A percentile compares a stretch with the other conserved stretches of the same genome.
These are phyloP conservation scores for Beris morrisii DNA, from an alignment of 2,888 invertebrate genomes.

Conservation along the genomic window DNA sequence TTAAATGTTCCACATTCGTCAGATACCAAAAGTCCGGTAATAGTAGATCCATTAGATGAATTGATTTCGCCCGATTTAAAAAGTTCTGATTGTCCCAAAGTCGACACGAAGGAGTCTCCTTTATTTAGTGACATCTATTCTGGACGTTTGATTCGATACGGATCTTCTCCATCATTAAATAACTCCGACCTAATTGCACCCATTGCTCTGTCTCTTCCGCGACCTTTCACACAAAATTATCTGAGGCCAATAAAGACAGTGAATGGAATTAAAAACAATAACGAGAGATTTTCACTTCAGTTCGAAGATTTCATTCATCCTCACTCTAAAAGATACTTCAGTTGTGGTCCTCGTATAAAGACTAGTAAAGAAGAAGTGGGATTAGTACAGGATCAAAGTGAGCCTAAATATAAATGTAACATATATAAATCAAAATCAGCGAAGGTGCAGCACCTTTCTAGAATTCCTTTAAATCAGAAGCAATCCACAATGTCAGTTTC, in stretches of 20 bases:
- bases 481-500: not conserved
- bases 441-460: not conserved
- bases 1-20: not conserved
- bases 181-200: not conserved
- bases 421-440: slow-evolving; percentile 36
- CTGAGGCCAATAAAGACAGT: not conserved
- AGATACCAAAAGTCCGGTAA: slow-evolving; percentile 6
- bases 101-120: no score
- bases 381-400: not conserved
- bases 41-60: slow-evolving; percentile 5
- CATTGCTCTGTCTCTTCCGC: not conserved
- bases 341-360: slow-evolving; percentile 47
- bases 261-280: slow-evolving; percentile 3
- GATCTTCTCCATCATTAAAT: slow-evolving; percentile 4
- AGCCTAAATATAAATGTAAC: not conserved
- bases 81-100: not conserved
- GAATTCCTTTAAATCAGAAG: not conserved
- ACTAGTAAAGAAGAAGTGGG: not conserved
- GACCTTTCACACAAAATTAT: slow-evolving; percentile 6
- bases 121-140: no score
- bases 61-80: slow-evolving; percentile 14
- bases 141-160: slow-evolving; percentile 5
- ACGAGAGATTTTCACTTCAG: slow-evolving; percentile 3
- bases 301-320: not conserved
- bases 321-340: slow-evolving; percentile 44